Evolutionary conservation across 2,797 vertebrate genomes (phyloP).

Genomic region (Enteromius thamalakanensis): DNA sequence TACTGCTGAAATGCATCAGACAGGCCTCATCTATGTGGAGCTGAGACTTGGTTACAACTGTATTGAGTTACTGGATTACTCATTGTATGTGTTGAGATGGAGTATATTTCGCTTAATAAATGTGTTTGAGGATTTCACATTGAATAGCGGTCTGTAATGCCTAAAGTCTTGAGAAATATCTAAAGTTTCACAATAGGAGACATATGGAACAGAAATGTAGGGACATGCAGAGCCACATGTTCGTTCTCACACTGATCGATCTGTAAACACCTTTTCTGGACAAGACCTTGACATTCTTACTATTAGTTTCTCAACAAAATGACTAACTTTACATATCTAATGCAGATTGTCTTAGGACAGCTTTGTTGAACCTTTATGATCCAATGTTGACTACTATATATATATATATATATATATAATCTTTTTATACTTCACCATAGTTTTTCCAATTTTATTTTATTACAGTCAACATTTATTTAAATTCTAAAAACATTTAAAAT

Average conservation of each 20-base stretch:
- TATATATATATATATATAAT: no score
- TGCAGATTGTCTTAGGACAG: no score
- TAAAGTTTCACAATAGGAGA: conserved; percentile 6
- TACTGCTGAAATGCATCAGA: background rate
- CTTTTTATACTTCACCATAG: background rate
- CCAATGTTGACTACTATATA: no score
- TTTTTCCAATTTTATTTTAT: background rate
- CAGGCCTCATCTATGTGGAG: background rate
- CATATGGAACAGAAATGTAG: background rate
- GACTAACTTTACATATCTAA: background rate
- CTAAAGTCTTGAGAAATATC: background rate
- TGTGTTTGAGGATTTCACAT: background rate
- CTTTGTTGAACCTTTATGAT: no score
- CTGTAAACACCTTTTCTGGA: background rate
- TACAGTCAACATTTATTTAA: background rate
- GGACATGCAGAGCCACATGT: background rate
- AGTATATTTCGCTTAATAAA: background rate
- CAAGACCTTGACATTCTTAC: background rate
- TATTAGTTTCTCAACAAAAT: background rate
- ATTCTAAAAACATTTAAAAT: background rate
- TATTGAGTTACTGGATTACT: conserved; percentile 1
- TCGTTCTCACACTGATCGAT: background rate
- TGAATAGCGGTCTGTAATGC: no score
- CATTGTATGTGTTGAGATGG: background rate
- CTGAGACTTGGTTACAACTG: background rate